Percentiles rank a stretch among this genome's conserved stretches.
Evolutionary conservation across 2,888 invertebrate species (phyloP).

Genomic region (Agrilus mali): DNA sequence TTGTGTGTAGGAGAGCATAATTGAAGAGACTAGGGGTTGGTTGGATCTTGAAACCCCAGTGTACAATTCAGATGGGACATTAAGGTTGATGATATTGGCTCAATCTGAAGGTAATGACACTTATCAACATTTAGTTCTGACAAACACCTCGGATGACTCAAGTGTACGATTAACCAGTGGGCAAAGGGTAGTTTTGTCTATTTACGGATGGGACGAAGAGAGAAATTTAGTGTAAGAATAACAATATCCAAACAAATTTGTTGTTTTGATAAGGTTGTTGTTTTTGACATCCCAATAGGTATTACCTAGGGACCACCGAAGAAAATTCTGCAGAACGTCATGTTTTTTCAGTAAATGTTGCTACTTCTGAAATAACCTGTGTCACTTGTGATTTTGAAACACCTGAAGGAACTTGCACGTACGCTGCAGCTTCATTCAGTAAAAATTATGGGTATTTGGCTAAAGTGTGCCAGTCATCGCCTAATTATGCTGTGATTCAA

Average conservation of each 20-base stretch:
- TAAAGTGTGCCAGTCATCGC: constrained; percentile 55
- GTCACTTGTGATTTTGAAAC: constrained; percentile 53
- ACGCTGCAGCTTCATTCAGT: constrained; percentile 45
- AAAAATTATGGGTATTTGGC: constrained; percentile 50
- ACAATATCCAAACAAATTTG: background rate
- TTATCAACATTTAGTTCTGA: constrained; percentile 25
- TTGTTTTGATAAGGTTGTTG: background rate
- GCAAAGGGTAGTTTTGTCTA: constrained; percentile 43
- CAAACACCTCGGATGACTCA: constrained; percentile 13
- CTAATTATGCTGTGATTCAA: constrained; percentile 43
- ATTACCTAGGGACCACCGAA: constrained; percentile 54
- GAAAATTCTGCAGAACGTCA: constrained; percentile 58
- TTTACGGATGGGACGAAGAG: constrained; percentile 49
- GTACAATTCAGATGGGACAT: constrained; percentile 36
- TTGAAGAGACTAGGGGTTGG: constrained; percentile 47
- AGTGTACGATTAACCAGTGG: constrained; percentile 41
- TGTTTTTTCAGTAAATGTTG: constrained; percentile 36
- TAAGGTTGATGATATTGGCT: constrained; percentile 21
- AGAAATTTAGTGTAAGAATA: constrained; percentile 39
- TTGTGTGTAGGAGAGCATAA: constrained; percentile 2
- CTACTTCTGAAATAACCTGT: constrained; percentile 36
- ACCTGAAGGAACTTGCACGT: constrained; percentile 46
- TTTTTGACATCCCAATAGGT: constrained; percentile 41
- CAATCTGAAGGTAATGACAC: constrained; percentile 20
- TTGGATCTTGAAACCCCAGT: constrained; percentile 45